These are phyloP conservation scores for Pseudotriccus pelzelni DNA, from an alignment of 2,797 vertebrate species.

Conservation along the genomic window DNA sequence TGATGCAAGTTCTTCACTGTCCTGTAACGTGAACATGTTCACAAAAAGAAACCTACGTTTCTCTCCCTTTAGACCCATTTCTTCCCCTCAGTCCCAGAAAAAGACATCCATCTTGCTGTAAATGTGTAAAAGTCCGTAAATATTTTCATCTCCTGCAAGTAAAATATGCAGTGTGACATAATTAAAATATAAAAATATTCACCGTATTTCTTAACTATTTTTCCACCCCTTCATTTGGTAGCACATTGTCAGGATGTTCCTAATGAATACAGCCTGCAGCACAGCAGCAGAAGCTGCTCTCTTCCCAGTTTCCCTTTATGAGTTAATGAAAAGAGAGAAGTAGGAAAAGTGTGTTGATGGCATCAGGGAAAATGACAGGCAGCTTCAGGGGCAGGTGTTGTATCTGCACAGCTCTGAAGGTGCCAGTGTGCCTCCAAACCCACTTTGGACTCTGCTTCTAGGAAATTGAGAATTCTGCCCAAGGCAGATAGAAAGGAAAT, in stretches of 20 bases:
- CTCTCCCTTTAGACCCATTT: neutral
- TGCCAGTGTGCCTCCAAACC: neutral
- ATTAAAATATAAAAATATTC: neutral
- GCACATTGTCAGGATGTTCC: neutral
- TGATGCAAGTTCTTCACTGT: neutral
- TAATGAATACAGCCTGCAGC: neutral
- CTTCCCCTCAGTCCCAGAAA: neutral
- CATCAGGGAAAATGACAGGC: neutral
- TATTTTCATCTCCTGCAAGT: neutral
- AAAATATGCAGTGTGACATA: neutral
- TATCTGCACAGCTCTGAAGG: neutral
- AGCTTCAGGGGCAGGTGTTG: neutral
- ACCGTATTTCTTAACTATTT: neutral
- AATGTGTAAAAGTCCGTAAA: neutral
- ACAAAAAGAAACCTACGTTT: neutral
- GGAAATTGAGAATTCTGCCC: conserved; percentile 7
- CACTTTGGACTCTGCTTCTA: neutral
- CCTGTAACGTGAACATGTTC: neutral
- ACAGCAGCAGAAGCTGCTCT: neutral
- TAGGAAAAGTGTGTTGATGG: neutral
- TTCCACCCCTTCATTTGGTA: neutral
- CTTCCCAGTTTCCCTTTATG: neutral
- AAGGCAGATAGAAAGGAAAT: neutral
- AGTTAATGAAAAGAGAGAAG: conserved; percentile 2
- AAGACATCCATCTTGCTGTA: neutral